Conservation (phyloP, 2,113 vertebrate species). For the Forbesichthys agassizii region DNA sequence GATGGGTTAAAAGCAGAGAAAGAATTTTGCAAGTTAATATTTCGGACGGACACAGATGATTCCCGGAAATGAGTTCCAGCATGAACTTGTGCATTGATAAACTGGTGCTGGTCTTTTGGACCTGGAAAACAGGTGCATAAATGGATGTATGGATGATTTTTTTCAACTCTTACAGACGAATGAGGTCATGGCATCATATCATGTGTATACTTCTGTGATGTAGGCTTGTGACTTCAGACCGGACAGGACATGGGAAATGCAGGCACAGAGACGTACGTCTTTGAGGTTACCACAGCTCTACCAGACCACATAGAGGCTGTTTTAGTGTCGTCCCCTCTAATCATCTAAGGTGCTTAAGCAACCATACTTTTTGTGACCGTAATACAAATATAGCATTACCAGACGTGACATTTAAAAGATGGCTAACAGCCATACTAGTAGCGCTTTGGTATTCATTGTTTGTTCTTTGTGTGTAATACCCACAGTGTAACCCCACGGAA, state of each 20-base stretch:
- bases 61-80: no score
- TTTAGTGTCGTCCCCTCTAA: not conserved
- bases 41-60: no score
- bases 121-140: no score
- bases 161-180: no score
- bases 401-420: conserved; percentile 19
- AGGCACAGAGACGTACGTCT: not conserved
- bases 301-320: conserved; percentile 5
- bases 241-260: conserved; percentile 11
- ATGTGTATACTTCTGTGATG: no score
- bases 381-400: conserved; percentile 12
- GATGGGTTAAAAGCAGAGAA: no score
- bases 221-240: not conserved
- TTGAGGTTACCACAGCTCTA: not conserved
- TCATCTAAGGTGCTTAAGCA: conserved; percentile 10
- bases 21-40: no score
- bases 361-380: not conserved
- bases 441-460: conserved; percentile 35
- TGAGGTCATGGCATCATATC: no score
- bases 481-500: not conserved
- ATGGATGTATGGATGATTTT: no score
- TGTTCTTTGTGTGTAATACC: conserved; percentile 31
- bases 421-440: conserved; percentile 16
- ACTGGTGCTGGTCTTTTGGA: no score
- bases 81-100: no score